phyloP scores from a whole-genome alignment of 1,140 invertebrate genomes.

The Ephestia elutella region DNA sequence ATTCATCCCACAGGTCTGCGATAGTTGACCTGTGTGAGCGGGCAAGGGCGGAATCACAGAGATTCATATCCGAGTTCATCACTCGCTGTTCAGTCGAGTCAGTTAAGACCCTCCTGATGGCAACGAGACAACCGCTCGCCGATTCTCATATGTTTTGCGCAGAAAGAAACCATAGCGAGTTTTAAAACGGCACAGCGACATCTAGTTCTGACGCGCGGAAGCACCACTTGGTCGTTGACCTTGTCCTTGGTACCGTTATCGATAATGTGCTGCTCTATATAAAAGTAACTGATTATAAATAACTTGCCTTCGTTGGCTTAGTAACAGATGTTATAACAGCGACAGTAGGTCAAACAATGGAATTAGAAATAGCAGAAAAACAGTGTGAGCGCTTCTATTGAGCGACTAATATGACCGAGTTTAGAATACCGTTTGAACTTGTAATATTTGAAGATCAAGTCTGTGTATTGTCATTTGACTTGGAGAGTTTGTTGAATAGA shows the following conservation, averaged over 20 bases:
- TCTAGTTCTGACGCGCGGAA: slow-evolving; percentile 20
- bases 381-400: too few species aligned
- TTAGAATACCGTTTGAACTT: slow-evolving; percentile 21
- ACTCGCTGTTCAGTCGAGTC: slow-evolving; percentile 51
- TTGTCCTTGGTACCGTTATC: slow-evolving; percentile 15
- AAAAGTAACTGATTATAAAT: slow-evolving; percentile 10
- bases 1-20: slow-evolving; percentile 48
- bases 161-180: slow-evolving; percentile 25
- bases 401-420: slow-evolving; percentile 8
- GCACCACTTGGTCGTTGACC: slow-evolving; percentile 6
- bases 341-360: neutral
- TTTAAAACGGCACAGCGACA: slow-evolving; percentile 28
- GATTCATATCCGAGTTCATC: slow-evolving; percentile 50
- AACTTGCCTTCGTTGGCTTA: neutral
- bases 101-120: slow-evolving; percentile 55
- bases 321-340: neutral
- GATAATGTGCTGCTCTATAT: neutral
- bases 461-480: neutral
- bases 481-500: neutral
- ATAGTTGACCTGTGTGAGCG: slow-evolving; percentile 50
- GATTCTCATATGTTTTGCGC: neutral
- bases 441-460: neutral
- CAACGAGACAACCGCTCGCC: slow-evolving; percentile 7
- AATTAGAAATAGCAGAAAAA: neutral
- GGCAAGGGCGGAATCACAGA: slow-evolving; percentile 51